Evolutionary conservation across 2,888 invertebrate genomes (phyloP), one percentile per base, ranked within the genome.

Genomic region (Nomada fabriciana): DNA sequence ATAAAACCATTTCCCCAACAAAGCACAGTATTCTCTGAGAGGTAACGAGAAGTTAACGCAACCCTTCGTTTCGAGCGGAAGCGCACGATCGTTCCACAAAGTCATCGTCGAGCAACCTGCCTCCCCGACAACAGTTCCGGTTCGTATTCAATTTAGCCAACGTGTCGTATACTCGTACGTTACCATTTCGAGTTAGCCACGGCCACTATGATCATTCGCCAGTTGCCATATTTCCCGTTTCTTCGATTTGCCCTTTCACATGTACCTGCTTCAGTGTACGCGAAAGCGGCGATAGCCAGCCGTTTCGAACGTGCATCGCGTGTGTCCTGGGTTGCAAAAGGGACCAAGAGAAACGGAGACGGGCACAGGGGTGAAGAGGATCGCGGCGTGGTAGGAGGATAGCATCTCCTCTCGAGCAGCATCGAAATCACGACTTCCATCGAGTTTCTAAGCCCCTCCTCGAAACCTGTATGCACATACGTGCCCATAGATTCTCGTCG

Each of bases 341-440:
- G 52, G 36, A 64, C 59, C 50, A 20, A 9, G 23, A 1, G 47
- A 42, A 52, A 50, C 18, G 7, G 25, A 63, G 43, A 43, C 20
- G n/a, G 25, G 13, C 15, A 29, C 25, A n/a, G 18, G 3, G 65
- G 43, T 42, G 20, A 5, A 29, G 18, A 68, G 9, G 18, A 57
- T 57, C n/a, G 2, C 11, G 15, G 15, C 13, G 18, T 18, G 42
- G 50, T 63, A 71, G 36, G 64, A 67, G 52, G n/a, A 25, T 53
- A 43, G 47, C 55, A 57, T 80, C 82, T 71, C 65, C 77, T 72
- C 69, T n/a, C 59, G 57, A 69, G 55, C 68, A 61, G 50, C 67
- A 70, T 64, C 82, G 76, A 88, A 88, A 88, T 86, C 88, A 88
- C 83, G 69, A 82, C 70, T 80, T 83, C 84, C 82, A 83, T 88